phyloP scores from a whole-genome alignment of 2,888 invertebrate species.

The Polietes domitor region DNA sequence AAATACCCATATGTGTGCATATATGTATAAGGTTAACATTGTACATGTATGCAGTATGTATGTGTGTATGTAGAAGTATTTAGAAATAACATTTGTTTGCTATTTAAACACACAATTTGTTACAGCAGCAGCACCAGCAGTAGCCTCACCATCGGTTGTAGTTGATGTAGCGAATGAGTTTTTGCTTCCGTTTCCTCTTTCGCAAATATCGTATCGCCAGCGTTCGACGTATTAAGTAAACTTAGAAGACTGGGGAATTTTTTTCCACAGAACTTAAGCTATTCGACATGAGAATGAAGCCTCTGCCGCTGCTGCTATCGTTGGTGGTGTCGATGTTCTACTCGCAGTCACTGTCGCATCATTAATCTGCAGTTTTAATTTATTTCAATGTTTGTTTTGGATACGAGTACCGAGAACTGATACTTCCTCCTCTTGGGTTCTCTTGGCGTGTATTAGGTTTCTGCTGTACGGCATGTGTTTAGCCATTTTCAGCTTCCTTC shows the following conservation, averaged over 20 bases:
- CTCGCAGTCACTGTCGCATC: slow-evolving; percentile 25
- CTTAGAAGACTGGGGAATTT: not conserved
- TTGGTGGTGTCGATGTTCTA: slow-evolving; percentile 19
- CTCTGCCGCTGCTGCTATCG: not conserved
- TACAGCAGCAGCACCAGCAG: slow-evolving; percentile 1
- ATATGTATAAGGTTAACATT: too few species aligned
- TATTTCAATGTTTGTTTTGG: slow-evolving; percentile 46
- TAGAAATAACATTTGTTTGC: slow-evolving; percentile 36
- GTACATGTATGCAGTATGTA: too few species aligned
- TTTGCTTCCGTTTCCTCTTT: slow-evolving; percentile 31
- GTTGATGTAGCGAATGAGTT: not conserved
- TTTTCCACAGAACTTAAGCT: not conserved
- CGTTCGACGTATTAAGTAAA: slow-evolving; percentile 19
- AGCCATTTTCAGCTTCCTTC: not conserved
- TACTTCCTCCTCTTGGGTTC: slow-evolving; percentile 15
- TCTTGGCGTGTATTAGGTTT: not conserved
- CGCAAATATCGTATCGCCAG: not conserved
- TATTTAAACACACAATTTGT: slow-evolving; percentile 43
- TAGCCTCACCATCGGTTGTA: too few species aligned
- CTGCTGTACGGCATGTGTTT: not conserved
- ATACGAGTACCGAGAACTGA: slow-evolving; percentile 49
- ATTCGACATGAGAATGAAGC: not conserved
- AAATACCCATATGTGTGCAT: not conserved
- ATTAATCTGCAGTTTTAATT: slow-evolving; percentile 49
- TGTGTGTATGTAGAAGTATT: too few species aligned